phyloP scores from a whole-genome alignment of 1,140 invertebrate genomes.

The Battus philenor region DNA sequence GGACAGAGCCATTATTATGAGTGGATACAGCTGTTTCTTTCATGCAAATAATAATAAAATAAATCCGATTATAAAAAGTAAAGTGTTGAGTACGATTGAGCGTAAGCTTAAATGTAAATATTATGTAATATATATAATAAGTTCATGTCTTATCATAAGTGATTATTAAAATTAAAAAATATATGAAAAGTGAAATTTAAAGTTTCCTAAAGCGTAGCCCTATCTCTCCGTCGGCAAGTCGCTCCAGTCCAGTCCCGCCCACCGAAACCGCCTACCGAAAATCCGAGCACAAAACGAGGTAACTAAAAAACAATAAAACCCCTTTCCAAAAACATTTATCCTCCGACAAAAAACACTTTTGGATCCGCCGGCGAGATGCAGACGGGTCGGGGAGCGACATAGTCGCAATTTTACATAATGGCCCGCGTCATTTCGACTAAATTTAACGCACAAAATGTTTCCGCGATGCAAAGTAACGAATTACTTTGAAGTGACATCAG shows the following conservation, averaged over 20 bases:
- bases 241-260: constrained; percentile 44
- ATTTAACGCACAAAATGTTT: background rate
- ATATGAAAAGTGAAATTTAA: constrained; percentile 11
- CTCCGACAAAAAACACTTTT: constrained; percentile 46
- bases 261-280: constrained; percentile 60
- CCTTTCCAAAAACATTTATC: constrained; percentile 44
- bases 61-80: no score
- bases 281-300: constrained; percentile 49
- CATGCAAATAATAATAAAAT: no score
- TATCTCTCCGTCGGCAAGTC: constrained; percentile 23
- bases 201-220: constrained; percentile 24
- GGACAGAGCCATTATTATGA: no score
- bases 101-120: no score
- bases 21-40: no score
- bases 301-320: constrained; percentile 62
- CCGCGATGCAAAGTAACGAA: background rate
- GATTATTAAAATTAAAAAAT: no score
- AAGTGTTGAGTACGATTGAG: no score
- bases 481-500: no score
- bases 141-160: no score
- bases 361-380: constrained; percentile 17
- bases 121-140: no score
- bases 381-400: constrained; percentile 22
- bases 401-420: constrained; percentile 12
- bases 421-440: no score